Base-by-base conservation (phyloP, 2,888 invertebrate genomes). In the Adela reaumurella region DNA sequence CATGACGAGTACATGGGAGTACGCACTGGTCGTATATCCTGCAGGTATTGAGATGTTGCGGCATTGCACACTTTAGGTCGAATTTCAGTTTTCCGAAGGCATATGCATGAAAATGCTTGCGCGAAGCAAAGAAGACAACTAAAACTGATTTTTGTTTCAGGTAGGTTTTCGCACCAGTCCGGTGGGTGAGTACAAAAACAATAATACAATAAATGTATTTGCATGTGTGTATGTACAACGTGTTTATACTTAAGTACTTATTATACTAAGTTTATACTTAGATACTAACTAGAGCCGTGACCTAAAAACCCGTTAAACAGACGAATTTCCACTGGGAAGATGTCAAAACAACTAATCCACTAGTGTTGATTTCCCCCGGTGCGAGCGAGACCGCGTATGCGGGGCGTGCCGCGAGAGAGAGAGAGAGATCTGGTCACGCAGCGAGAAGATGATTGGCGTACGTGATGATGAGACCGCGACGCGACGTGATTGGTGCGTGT, bases 401-500 rank as follows among this genome's bases (percentile, higher is more conserved):
- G 41, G 43, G 44, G 47, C 43, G 45, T 3, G 2, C 2, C 35
- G 14, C 35, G 4, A 8, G 24, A 24, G 24, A 54, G 66, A 60
- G 70, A 67, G 52, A 46, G 61, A 41, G 53, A 57, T 65, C 67
- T 66, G 73, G 74, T 73, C 71, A 74, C 70, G 68, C 70, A 64
- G 63, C 65, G 68, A 68, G 68, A 70, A 66, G 73, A 74, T 74
- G 76, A 77, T 77, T 73, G 73, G 70, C 67, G 68, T 72, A 76
- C 76, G 76, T 77, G 77, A 69, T 61, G 61, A 63, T 63, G 60
- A 67, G 68, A 71, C 74, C 76, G 72, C 76, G 61, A 61, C 60
- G 64, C 60, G 68, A 74, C 74, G 76, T 76, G 76, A 74, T 8
- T 35, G 8, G 11, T 35, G 35, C n/a, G 35, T 35, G 35, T 35